These are phyloP conservation scores for Pterocles gutturalis DNA, from an alignment of 2,113 vertebrate species.

Conservation along the genomic window DNA sequence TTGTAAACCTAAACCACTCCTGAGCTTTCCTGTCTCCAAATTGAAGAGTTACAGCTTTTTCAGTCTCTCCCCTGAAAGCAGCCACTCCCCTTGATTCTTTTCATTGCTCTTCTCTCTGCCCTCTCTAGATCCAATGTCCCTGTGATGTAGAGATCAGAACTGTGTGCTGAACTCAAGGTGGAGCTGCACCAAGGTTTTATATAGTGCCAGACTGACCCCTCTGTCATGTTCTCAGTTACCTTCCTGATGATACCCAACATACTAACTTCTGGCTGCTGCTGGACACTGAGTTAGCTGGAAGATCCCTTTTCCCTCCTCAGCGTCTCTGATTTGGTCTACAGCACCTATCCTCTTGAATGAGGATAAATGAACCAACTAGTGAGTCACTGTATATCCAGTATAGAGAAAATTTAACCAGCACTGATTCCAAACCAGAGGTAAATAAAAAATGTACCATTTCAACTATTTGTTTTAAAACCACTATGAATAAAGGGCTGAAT, in stretches of 20 bases:
- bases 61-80: not conserved
- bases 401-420: not conserved
- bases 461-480: not conserved
- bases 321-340: not conserved
- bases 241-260: not conserved
- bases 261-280: not conserved
- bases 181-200: not conserved
- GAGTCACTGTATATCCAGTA: not conserved
- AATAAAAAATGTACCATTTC: not conserved
- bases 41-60: not conserved
- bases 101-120: not conserved
- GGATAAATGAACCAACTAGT: not conserved
- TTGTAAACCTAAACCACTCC: not conserved
- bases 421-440: not conserved
- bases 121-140: not conserved
- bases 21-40: not conserved
- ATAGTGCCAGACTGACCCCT: not conserved
- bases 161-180: not conserved
- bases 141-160: not conserved
- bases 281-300: not conserved
- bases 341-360: not conserved
- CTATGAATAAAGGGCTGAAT: not conserved
- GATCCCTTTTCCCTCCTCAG: not conserved
- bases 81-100: not conserved
- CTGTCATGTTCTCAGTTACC: not conserved